A percentile compares a stretch with the other conserved stretches of the same genome.
These are phyloP conservation scores for Marcusenius ussheri DNA, from an alignment of 2,113 vertebrate genomes.

Conservation along the genomic window DNA sequence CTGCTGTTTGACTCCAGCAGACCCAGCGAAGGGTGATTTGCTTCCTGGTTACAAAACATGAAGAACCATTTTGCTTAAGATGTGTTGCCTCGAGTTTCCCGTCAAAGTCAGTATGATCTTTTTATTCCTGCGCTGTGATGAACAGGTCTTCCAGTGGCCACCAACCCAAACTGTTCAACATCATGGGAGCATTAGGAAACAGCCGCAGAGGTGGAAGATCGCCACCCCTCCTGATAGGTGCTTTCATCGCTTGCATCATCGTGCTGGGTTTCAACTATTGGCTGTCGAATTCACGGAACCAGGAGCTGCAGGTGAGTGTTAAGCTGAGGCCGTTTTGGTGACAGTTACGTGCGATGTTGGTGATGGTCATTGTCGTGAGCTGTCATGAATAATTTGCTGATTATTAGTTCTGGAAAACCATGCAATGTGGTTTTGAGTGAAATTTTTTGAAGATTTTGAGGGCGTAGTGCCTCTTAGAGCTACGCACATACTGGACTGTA, in stretches of 20 bases:
- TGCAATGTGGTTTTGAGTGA: not conserved
- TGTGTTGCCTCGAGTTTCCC: not conserved
- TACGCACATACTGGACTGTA: not conserved
- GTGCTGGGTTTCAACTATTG: slow-evolving; percentile 92
- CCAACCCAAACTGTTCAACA: slow-evolving; percentile 24
- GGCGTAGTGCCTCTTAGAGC: not conserved
- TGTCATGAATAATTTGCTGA: not conserved
- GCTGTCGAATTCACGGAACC: slow-evolving; percentile 79
- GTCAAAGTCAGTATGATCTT: not conserved
- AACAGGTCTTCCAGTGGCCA: not conserved
- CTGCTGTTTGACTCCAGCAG: not conserved
- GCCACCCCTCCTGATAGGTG: slow-evolving; percentile 74
- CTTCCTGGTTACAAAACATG: not conserved
- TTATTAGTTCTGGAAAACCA: not conserved
- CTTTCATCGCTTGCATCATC: slow-evolving; percentile 72
- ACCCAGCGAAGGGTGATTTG: not conserved
- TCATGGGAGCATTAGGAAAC: slow-evolving; percentile 78
- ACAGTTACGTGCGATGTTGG: not conserved
- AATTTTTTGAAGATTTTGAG: not conserved
- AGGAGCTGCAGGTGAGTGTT: slow-evolving; percentile 74
- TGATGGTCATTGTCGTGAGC: not conserved
- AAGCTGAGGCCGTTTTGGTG: not conserved
- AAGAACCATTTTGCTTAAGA: not conserved
- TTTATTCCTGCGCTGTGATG: not conserved
- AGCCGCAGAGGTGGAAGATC: slow-evolving; percentile 79